Evolutionary conservation across 2,797 vertebrate species (phyloP).

Genomic region (Brachyrhaphis roseni): DNA sequence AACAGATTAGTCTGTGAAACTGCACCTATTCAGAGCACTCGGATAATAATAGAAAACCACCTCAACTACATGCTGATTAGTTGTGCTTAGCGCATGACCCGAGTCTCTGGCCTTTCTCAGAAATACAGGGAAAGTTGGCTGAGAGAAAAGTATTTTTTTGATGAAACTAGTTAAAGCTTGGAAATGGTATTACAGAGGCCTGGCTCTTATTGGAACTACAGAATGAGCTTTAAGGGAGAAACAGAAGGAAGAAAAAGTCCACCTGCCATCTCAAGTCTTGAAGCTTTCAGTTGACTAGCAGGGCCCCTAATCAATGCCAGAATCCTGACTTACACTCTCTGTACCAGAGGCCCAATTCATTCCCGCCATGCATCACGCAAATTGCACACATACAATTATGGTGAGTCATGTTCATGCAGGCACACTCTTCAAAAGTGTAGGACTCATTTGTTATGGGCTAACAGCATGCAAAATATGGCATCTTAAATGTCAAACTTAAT

Average conservation of each 20-base stretch:
- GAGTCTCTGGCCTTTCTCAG: constrained; percentile 24
- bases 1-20: constrained; percentile 63
- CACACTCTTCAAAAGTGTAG: constrained; percentile 42
- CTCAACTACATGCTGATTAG: constrained; percentile 29
- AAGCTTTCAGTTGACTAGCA: constrained; percentile 64
- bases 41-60: constrained; percentile 55
- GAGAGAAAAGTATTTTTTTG: constrained; percentile 20
- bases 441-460: constrained; percentile 75
- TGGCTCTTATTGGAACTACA: constrained; percentile 52
- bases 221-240: constrained; percentile 22
- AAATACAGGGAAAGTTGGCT: constrained; percentile 19
- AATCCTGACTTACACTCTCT: constrained; percentile 26
- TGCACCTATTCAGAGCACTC: constrained; percentile 41
- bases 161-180: constrained; percentile 36
- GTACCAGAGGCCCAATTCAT: constrained; percentile 50
- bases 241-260: constrained; percentile 57
- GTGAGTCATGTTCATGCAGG: constrained; percentile 19
- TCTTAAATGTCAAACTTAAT: constrained; percentile 81
- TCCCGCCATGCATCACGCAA: constrained; percentile 49
- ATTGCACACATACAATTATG: constrained; percentile 38
- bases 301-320: constrained; percentile 75
- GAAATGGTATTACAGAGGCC: constrained; percentile 65
- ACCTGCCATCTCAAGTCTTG: constrained; percentile 73
- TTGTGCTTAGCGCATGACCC: constrained; percentile 4
- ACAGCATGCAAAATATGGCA: constrained; percentile 77